Evolutionary conservation across 2,797 vertebrate species (phyloP), one percentile per base, ranked within the genome.

Genomic region (Knipowitschia caucasica): DNA sequence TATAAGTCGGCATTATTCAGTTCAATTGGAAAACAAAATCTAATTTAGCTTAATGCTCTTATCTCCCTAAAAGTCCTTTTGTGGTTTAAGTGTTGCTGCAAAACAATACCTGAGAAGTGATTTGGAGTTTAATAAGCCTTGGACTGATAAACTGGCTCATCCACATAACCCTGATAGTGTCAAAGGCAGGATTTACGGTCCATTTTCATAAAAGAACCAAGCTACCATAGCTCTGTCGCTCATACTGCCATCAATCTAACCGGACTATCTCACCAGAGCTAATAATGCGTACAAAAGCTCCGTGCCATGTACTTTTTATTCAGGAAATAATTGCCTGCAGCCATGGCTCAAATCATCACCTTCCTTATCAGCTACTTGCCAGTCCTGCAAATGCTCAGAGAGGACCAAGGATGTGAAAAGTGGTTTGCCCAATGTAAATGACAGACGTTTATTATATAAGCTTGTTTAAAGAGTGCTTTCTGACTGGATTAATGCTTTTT

Each of bases 111-210:
- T 61, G 44, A 43, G 62, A 79, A 80, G 59, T 65, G 55, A 79
- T 86, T 88, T 86, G 73, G 77, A 80, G 64, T 39, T 66, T 67
- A 67, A 39, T 73, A 81, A 80, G 50, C 62, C 63, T 53, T 43
- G 40, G 69, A 77, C 80, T 81, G 86, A 90, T 83, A 86, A 83
- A 79, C 69, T 52, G 78, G 70, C 67, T 87, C 76, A 80, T 80
- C 63, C 74, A 51, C 83, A 33, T 49, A 86, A 89, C 84, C 80
- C 82, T 55, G 82, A 88, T 85, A 84, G 78, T 81, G 73, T 85
- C 75, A 85, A 83, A 86, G 61, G 55, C 60, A 62, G 67, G 85
- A 86, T 88, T 84, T 82, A 70, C 67, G 71, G 75, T 80, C 77
- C 45, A 67, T 77, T 80, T 77, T 69, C 38, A 80, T 86, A 86